phyloP scores from a whole-genome alignment of 2,113 vertebrate genomes.

The Passer montanus region DNA sequence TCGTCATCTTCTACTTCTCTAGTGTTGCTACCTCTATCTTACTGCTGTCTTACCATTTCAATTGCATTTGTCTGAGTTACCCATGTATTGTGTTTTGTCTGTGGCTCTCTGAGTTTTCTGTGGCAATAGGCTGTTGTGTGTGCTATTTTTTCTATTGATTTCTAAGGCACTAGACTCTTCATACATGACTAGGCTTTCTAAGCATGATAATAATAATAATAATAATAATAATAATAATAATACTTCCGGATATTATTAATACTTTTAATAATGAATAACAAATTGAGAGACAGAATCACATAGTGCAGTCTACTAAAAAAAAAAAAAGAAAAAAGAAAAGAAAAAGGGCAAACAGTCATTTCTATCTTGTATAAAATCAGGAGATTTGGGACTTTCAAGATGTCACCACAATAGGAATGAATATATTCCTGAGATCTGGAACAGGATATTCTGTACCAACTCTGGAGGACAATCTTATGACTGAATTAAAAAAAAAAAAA shows the following conservation, averaged over 20 bases:
- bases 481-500: background rate
- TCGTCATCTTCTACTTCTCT: background rate
- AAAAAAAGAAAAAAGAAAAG: no score
- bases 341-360: background rate
- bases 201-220: background rate
- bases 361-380: background rate
- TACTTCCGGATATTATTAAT: background rate
- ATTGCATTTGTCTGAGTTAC: background rate
- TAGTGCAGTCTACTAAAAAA: no score
- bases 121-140: background rate
- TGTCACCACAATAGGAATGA: background rate
- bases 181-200: background rate
- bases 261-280: background rate
- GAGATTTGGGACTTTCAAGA: background rate
- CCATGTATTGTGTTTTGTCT: background rate
- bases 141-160: background rate
- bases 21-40: background rate
- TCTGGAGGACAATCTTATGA: constrained; percentile 1
- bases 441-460: background rate
- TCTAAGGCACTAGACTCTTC: background rate
- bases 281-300: background rate
- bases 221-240: background rate
- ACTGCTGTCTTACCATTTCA: background rate
- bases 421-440: background rate
- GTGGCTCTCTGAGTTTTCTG: background rate